Evolutionary conservation across 1,140 invertebrate genomes (phyloP).

Genomic region (Polypedilum vanderplanki): DNA sequence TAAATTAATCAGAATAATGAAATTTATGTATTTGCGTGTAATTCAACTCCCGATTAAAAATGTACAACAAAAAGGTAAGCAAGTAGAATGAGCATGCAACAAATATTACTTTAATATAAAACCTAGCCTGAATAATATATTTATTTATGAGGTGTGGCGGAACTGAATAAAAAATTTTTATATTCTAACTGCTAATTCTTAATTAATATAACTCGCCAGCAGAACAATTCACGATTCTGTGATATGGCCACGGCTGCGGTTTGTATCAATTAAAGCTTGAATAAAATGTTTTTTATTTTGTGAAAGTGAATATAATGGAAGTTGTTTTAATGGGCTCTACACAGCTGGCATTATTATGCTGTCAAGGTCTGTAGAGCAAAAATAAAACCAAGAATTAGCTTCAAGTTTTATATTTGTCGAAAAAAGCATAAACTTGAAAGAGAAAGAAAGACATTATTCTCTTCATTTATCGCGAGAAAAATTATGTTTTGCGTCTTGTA

Average conservation of each 20-base stretch:
- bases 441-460: no score
- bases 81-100: neutral
- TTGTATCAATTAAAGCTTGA: slow-evolving; percentile 15
- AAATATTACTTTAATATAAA: neutral
- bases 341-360: neutral
- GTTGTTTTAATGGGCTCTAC: neutral
- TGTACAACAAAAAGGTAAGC: neutral
- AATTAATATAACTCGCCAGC: neutral
- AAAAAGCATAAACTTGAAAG: no score
- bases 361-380: slow-evolving; percentile 3
- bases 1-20: neutral
- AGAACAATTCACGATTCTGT: neutral
- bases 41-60: neutral
- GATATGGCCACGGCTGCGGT: neutral
- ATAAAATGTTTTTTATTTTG: neutral
- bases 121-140: no score
- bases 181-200: neutral
- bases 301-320: neutral
- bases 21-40: slow-evolving; percentile 9
- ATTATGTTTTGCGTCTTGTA: no score
- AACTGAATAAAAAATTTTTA: neutral
- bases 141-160: slow-evolving; percentile 8
- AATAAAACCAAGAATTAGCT: neutral
- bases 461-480: no score
- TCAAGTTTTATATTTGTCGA: no score